Base-by-base conservation (phyloP, 2,797 vertebrate species). In the Notolepis coatsorum region DNA sequence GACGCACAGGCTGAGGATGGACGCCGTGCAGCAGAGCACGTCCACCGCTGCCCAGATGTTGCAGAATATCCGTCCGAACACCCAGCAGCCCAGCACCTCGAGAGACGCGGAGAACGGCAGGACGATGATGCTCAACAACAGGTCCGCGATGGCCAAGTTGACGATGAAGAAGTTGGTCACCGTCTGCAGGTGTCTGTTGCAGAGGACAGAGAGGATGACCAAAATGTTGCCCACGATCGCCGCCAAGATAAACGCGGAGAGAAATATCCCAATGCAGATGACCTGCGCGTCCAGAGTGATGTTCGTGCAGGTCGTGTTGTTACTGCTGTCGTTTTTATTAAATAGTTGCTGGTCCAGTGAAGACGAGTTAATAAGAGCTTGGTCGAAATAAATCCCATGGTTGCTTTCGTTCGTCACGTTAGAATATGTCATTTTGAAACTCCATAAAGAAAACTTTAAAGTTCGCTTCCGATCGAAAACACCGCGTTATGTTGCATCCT, bases 31-130 rank as follows among this genome's bases (percentile, higher is more conserved):
- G 83, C 98, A 99, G 23, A 99, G 91, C 72, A 99, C 98, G n/a
- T 99, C 98, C 91, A 99, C 97, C 0, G 97, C 98, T 2, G 98
- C 98, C 98, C 98, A 99, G 81, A 99, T 95, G 91, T 99, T 96
- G 68, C 98, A 99, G 91, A 99, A 99, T 41, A 96, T 90, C 51
- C 98, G 90, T 1, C 98, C 98, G 0, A 99, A 99, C 77, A 93
- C 93, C 98, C 98, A 99, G 88, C 95, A 96, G 28, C 96, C 98
- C 61, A 99, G 9, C 0, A 99, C 95, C 87, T 99, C 98, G 79
- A 98, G 84, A 6, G 96, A 96, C 24, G 98, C 98, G 0, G 96
- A 98, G 85, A 99, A 98, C 1, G 98, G 98, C 85, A 99, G 86
- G 75, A 99, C 97, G 0, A 95, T 95, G 45, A 94, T 91, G 84